Conservation (phyloP, 2,888 invertebrate genomes). For the Itoplectis maculator region DNA sequence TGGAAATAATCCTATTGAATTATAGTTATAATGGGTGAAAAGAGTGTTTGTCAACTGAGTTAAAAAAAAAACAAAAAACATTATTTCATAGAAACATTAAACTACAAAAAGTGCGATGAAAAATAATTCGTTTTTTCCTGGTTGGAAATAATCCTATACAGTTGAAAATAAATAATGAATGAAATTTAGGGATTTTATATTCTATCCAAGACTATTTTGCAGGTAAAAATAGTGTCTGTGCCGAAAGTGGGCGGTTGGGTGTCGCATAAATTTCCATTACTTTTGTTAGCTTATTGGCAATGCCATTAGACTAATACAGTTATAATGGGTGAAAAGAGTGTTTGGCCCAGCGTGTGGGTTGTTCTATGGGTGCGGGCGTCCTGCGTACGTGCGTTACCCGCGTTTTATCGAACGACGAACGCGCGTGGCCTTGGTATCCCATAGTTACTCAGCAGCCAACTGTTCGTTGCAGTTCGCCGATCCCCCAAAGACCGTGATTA, state of each 20-base stretch:
- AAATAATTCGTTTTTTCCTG: too few relatives aligned
- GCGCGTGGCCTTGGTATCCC: constrained; percentile 78
- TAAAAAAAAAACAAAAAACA: too few relatives aligned
- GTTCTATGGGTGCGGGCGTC: constrained; percentile 9
- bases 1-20: too few relatives aligned
- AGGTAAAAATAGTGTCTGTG: neutral
- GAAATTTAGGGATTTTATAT: too few relatives aligned
- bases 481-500: constrained; percentile 37
- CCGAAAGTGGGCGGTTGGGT: neutral
- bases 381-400: constrained; percentile 30
- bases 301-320: neutral
- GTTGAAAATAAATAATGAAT: neutral
- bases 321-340: neutral
- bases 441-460: constrained; percentile 81
- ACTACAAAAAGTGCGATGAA: too few relatives aligned
- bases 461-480: constrained; percentile 46
- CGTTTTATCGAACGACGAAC: constrained; percentile 76
- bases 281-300: neutral
- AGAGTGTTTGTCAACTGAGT: neutral
- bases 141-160: too few relatives aligned
- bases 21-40: neutral
- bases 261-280: constrained; percentile 8
- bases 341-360: constrained; percentile 18
- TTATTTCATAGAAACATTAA: too few relatives aligned
- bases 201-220: too few relatives aligned